A percentile compares a stretch with the other conserved stretches of the same genome.
Conservation (phyloP, 2,113 vertebrate species). For the Tenrec ecaudatus region DNA sequence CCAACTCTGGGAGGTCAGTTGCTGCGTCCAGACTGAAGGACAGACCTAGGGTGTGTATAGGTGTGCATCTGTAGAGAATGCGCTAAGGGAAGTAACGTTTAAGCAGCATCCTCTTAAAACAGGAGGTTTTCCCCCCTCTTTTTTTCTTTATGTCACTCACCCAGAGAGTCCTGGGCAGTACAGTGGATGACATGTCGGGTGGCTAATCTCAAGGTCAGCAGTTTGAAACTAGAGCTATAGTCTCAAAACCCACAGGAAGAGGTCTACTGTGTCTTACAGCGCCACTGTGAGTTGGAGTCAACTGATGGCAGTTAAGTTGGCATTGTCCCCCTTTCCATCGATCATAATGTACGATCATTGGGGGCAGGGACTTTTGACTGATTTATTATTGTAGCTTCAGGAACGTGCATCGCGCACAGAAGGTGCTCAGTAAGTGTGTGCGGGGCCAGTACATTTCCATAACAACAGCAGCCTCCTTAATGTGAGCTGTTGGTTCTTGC, state of each 20-base stretch:
- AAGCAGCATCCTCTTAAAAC: neutral
- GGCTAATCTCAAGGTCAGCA: too few relatives aligned
- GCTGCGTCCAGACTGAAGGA: neutral
- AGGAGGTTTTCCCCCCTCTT: neutral
- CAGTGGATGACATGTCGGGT: too few relatives aligned
- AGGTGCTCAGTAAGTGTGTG: neutral
- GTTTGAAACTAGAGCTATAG: too few relatives aligned
- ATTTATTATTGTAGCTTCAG: neutral
- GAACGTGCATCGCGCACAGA: neutral
- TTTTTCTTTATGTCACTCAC: neutral
- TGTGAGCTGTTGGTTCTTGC: neutral
- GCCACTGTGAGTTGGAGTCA: too few relatives aligned
- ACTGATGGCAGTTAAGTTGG: too few relatives aligned
- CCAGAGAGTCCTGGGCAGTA: too few relatives aligned
- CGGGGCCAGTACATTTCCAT: neutral
- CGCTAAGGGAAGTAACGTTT: neutral
- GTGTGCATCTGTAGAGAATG: neutral
- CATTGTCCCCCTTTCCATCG: neutral
- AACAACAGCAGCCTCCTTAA: neutral
- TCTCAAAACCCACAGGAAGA: too few relatives aligned
- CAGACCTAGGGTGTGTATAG: neutral
- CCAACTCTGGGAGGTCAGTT: neutral
- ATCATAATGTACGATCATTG: neutral
- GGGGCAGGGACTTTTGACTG: neutral
- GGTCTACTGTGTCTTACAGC: too few relatives aligned